A percentile compares a stretch with the other conserved stretches of the same genome.
Evolutionary conservation across 92 coral and sea anemone species (phyloP).

Genomic region (Palythoa caribaeorum): DNA sequence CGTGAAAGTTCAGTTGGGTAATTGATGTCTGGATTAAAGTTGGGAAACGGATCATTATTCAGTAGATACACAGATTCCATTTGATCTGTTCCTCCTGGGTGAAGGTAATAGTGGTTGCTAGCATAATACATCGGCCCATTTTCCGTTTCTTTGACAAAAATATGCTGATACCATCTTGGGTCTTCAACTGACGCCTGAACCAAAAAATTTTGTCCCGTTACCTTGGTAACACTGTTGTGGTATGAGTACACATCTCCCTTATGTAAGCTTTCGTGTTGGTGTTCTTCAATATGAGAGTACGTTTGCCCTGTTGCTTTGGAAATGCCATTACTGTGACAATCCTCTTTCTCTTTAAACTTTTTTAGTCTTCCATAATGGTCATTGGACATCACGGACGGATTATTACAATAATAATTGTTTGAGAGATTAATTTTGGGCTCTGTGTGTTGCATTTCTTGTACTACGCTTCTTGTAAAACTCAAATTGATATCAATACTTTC

Average conservation of each 20-base stretch:
- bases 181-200: constrained; percentile 42
- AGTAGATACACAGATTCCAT: constrained; percentile 34
- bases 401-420: background rate
- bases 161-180: constrained; percentile 45
- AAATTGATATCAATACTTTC: constrained; percentile 23
- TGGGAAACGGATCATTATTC: background rate
- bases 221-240: constrained; percentile 1
- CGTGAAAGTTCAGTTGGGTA: background rate
- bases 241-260: background rate
- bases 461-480: constrained; percentile 39
- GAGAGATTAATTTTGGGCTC: background rate
- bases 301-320: constrained; percentile 1
- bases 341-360: background rate
- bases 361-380: background rate
- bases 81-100: constrained; percentile 2
- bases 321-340: background rate
- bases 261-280: background rate
- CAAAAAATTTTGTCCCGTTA: constrained; percentile 25
- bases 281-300: background rate
- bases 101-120: constrained; percentile 22
- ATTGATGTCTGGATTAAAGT: background rate
- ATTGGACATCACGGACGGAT: constrained; percentile 5
- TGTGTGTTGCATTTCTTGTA: constrained; percentile 21
- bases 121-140: constrained; percentile 25
- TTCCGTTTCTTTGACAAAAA: constrained; percentile 13